A percentile compares a stretch with the other conserved stretches of the same genome.
phyloP scores from a whole-genome alignment of 2,797 vertebrate genomes.

The Molothrus ater region DNA sequence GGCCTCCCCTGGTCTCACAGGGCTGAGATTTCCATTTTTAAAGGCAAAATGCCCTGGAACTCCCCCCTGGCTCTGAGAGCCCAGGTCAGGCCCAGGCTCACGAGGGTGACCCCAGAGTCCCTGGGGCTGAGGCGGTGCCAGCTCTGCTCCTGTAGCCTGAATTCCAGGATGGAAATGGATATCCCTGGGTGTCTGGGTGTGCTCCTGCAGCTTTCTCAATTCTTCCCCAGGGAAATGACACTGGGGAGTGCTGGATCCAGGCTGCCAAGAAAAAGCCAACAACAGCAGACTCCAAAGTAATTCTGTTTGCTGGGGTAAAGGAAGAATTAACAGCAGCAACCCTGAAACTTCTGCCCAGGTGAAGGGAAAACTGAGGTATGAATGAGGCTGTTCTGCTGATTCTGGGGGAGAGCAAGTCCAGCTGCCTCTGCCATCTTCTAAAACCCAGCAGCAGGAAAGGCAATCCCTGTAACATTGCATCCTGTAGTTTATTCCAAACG shows the following conservation, averaged over 20 bases:
- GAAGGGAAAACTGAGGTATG: background rate
- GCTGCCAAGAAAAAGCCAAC: background rate
- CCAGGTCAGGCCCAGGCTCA: background rate
- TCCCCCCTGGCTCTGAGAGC: background rate
- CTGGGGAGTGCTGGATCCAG: background rate
- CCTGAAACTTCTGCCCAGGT: background rate
- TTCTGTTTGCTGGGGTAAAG: background rate
- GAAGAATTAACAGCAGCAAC: background rate
- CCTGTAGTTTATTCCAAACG: background rate
- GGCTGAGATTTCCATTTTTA: background rate
- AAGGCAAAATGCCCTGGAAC: background rate
- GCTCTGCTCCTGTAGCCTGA: background rate
- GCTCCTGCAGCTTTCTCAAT: background rate
- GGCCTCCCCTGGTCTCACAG: accelerated
- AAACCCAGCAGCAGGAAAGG: background rate
- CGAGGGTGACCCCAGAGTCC: background rate
- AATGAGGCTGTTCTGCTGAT: background rate
- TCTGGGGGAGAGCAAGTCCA: background rate
- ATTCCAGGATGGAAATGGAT: background rate
- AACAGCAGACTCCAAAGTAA: background rate
- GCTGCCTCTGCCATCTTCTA: background rate
- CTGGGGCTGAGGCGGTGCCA: background rate
- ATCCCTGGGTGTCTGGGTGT: accelerated
- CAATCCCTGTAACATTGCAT: background rate
- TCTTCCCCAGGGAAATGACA: background rate